phyloP scores from a whole-genome alignment of 2,797 vertebrate genomes.

The Arnoldichthys spilopterus region DNA sequence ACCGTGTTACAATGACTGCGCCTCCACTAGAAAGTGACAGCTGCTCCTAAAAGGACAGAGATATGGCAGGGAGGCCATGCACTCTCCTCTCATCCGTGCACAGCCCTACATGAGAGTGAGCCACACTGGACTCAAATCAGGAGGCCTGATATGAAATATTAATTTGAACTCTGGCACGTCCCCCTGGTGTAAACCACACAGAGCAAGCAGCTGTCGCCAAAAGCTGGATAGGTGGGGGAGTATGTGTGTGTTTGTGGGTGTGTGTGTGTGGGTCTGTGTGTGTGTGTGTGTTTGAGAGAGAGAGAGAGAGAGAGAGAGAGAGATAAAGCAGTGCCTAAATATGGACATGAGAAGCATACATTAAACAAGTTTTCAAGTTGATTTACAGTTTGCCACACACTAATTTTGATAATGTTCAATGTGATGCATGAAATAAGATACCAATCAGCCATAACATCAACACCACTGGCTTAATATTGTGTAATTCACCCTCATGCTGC shows the following conservation, averaged over 20 bases:
- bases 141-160: slow-evolving; percentile 63
- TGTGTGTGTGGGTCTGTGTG: no score
- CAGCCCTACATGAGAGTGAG: slow-evolving; percentile 42
- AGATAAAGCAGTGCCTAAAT: slow-evolving; percentile 8
- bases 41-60: slow-evolving; percentile 60
- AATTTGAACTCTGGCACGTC: slow-evolving; percentile 52
- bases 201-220: slow-evolving; percentile 58
- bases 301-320: not conserved
- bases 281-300: not conserved
- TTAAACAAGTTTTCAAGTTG: slow-evolving; percentile 17
- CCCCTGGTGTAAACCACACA: slow-evolving; percentile 52
- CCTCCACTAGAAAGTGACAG: slow-evolving; percentile 41
- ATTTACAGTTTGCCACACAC: not conserved
- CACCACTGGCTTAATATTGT: no score
- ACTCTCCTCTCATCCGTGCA: slow-evolving; percentile 60
- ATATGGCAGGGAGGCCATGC: slow-evolving; percentile 68
- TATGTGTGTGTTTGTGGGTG: no score
- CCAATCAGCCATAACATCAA: no score
- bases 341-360: slow-evolving; percentile 10
- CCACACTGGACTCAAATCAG: slow-evolving; percentile 54
- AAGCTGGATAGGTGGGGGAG: not conserved
- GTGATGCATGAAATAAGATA: slow-evolving; percentile 3
- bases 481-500: no score
- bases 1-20: slow-evolving; percentile 64
- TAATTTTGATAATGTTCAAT: slow-evolving; percentile 8